Evolutionary conservation across 1,140 invertebrate species (phyloP).

Genomic region (Venturia canescens): DNA sequence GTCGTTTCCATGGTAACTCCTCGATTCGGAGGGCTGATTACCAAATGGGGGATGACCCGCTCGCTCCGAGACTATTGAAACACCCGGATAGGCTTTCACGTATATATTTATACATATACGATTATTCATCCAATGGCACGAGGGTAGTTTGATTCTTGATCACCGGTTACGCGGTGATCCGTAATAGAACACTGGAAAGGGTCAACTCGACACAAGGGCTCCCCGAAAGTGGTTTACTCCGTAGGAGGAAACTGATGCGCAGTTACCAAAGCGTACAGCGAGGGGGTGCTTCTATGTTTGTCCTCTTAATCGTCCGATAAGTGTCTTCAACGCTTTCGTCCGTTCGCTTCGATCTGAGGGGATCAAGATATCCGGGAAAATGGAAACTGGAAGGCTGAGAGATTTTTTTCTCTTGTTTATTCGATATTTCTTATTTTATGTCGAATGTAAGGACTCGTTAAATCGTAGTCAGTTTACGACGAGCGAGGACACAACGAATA

Average conservation of each 20-base stretch:
- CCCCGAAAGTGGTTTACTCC: slow-evolving; percentile 49
- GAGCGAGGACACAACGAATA: too few species aligned
- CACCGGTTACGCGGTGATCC: slow-evolving; percentile 27
- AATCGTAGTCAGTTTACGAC: too few species aligned
- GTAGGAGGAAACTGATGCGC: slow-evolving; percentile 57
- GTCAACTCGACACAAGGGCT: slow-evolving; percentile 16
- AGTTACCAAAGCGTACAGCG: slow-evolving; percentile 53
- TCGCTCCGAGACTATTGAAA: slow-evolving; percentile 54
- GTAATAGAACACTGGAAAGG: neutral
- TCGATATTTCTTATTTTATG: too few species aligned
- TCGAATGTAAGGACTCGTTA: too few species aligned
- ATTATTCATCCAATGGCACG: neutral
- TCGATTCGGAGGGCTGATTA: slow-evolving; percentile 65
- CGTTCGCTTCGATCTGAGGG: slow-evolving; percentile 56
- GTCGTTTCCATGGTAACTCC: slow-evolving; percentile 68
- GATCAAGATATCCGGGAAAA: neutral
- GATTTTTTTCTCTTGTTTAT: neutral
- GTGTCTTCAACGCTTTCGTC: slow-evolving; percentile 49
- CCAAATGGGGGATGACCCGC: slow-evolving; percentile 70
- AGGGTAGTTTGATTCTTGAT: slow-evolving; percentile 20
- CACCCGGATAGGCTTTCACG: neutral
- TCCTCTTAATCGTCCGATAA: slow-evolving; percentile 70
- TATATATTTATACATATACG: neutral
- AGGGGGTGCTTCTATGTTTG: slow-evolving; percentile 67
- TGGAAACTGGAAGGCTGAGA: neutral